phyloP scores from a whole-genome alignment of 1,140 invertebrate genomes.

The Latrodectus geometricus region DNA sequence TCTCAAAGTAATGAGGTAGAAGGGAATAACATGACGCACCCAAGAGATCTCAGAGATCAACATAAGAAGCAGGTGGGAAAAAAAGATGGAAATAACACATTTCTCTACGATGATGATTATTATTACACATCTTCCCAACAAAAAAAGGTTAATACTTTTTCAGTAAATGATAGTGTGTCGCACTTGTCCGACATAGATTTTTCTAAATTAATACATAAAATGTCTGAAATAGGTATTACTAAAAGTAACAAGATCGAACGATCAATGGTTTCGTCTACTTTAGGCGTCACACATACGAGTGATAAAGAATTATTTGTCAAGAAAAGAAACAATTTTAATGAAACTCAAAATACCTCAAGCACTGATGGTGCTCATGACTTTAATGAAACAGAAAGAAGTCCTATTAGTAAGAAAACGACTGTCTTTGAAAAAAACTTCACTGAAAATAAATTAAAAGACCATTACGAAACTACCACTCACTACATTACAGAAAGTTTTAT shows the following conservation, averaged over 20 bases:
- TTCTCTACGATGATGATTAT: slow-evolving; percentile 31
- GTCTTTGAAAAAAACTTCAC: too few species aligned
- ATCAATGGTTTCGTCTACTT: background rate
- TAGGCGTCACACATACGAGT: background rate
- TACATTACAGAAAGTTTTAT: too few species aligned
- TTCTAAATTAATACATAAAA: background rate
- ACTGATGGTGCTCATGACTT: too few species aligned
- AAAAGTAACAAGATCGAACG: background rate
- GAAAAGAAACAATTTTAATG: slow-evolving; percentile 1
- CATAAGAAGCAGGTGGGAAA: slow-evolving; percentile 11
- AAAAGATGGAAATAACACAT: slow-evolving; percentile 12
- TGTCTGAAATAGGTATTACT: background rate
- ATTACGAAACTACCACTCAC: too few species aligned
- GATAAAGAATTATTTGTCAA: background rate
- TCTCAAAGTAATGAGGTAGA: slow-evolving; percentile 10
- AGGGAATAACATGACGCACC: slow-evolving; percentile 7
- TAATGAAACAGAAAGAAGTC: too few species aligned
- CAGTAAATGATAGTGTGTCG: slow-evolving; percentile 14
- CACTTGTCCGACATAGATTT: background rate
- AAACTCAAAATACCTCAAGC: background rate
- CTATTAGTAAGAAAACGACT: too few species aligned
- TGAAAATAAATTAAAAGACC: too few species aligned
- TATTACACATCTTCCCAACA: slow-evolving; percentile 4
- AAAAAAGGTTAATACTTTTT: background rate
- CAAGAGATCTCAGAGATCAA: slow-evolving; percentile 17